Base-by-base conservation (phyloP, 92 coral and sea anemone species). In the Actinernus sp. region DNA sequence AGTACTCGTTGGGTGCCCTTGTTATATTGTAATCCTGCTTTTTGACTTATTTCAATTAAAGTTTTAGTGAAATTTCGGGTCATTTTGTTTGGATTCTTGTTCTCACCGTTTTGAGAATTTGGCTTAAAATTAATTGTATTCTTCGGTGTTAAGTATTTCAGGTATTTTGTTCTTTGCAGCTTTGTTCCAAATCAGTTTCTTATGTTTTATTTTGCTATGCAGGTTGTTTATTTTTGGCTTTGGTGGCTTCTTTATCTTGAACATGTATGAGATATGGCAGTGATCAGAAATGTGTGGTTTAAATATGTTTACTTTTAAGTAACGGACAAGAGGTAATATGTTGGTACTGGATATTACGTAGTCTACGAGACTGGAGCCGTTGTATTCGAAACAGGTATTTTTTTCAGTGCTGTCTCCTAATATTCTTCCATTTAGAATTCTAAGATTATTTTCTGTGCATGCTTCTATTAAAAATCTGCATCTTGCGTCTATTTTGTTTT, bases 221-320 rank as follows among this genome's bases (percentile, higher is more conserved):
- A n/a, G n/a, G n/a, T n/a, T n/a, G n/a, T n/a, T n/a, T n/a, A n/a
- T n/a, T n/a, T n/a, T n/a, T n/a, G n/a, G n/a, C n/a, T n/a, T n/a
- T n/a, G n/a, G n/a, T n/a, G n/a, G n/a, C n/a, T n/a, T n/a, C 8
- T 45, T 45, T 8, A 45, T 12, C 19, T 14, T 45, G 10, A 45
- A 17, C 5, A 12, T 45, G 52, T 45, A 45, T 18, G 52, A 45
- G 17, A 45, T 7, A 36, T 36, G 14, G 14, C 41, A 45, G 52
- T 45, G 52, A 18, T 45, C 52, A 9, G 52, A 45, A 45, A 45
- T 45, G 19, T 45, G 52, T 7, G 52, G 52, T 4, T 17, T 9
- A 4, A 45, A 45, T 9, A 4, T 23, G 10, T 23, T 23, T 9
- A 45, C 22, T 23, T 23, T 4, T 9, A 45, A 45, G 21, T 45